Conservation (phyloP, 1,140 invertebrate genomes). For the Holotrichia oblita region DNA sequence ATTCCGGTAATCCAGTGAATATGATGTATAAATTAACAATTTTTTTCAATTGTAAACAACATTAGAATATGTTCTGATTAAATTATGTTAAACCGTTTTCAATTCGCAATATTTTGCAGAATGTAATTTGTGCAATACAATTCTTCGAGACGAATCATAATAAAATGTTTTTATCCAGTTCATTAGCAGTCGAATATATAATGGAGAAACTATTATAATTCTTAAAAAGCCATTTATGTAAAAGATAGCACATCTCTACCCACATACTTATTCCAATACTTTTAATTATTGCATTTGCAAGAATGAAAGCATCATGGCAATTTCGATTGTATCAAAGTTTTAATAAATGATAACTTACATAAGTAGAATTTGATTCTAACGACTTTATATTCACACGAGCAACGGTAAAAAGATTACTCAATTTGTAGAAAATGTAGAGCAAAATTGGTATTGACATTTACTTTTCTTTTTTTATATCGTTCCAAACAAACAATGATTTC, state of each 20-base stretch:
- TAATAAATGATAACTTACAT: neutral
- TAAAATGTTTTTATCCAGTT: neutral
- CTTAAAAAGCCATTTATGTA: neutral
- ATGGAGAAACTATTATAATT: neutral
- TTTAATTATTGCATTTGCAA: neutral
- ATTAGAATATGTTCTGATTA: neutral
- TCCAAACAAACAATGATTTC: neutral
- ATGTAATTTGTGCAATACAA: neutral
- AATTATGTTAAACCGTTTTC: neutral
- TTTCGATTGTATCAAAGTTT: neutral
- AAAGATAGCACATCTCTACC: neutral
- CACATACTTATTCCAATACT: neutral
- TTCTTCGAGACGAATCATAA: neutral
- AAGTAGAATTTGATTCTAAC: neutral
- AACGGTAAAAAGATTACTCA: neutral
- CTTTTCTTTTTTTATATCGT: neutral
- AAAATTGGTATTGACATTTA: slow-evolving; percentile 26
- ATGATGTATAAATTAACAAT: no score
- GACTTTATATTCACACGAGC: neutral
- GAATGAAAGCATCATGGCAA: neutral
- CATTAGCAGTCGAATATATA: neutral
- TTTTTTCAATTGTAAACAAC: neutral
- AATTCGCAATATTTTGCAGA: neutral
- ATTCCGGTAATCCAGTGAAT: no score
- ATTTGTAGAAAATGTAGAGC: neutral